phyloP scores from a whole-genome alignment of 2,797 vertebrate genomes.

The Heterohyrax brucei region DNA sequence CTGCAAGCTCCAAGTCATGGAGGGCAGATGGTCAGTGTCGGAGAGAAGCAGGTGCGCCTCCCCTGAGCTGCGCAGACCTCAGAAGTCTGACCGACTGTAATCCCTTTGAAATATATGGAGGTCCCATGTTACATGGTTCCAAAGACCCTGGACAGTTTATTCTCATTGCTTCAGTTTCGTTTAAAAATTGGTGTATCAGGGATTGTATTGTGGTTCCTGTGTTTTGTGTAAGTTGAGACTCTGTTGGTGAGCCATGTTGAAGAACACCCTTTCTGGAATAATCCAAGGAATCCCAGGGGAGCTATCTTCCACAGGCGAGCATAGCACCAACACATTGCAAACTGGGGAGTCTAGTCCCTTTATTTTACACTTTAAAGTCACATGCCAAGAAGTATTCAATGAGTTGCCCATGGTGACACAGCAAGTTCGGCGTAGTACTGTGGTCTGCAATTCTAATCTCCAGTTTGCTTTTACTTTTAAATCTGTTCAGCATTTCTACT shows the following conservation, averaged over 20 bases:
- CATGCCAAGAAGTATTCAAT: background rate
- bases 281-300: background rate
- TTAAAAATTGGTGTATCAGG: background rate
- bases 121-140: background rate
- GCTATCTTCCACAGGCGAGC: background rate
- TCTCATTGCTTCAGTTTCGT: background rate
- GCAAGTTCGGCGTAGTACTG: background rate
- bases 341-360: background rate
- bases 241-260: background rate
- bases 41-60: background rate
- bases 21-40: background rate
- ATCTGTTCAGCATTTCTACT: slow-evolving; percentile 34
- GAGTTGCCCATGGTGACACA: background rate
- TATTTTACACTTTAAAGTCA: background rate
- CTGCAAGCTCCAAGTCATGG: background rate
- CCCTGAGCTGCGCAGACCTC: background rate
- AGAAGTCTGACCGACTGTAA: background rate
- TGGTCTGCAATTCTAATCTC: background rate
- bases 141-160: background rate
- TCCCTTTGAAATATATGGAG: background rate
- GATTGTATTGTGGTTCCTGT: background rate
- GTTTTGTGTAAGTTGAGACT: slow-evolving; percentile 33
- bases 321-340: background rate
- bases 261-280: slow-evolving; percentile 1
- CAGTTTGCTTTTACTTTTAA: slow-evolving; percentile 29